Percentiles rank a stretch among this genome's conserved stretches.
These are phyloP conservation scores for Xylocopa sonorina DNA, from an alignment of 1,140 invertebrate genomes.

Conservation along the genomic window DNA sequence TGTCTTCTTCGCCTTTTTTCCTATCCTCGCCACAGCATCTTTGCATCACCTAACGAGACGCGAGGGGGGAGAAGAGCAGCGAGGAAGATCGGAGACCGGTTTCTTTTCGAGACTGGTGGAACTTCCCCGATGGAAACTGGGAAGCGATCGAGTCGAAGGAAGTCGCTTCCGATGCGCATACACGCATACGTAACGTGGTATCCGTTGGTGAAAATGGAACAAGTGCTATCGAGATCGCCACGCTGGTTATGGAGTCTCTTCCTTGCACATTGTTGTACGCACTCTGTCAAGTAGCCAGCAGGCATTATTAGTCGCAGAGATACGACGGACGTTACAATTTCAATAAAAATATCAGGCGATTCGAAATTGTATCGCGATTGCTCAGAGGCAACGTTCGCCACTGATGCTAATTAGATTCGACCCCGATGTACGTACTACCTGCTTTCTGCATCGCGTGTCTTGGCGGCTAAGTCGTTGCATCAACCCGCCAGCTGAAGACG, in stretches of 20 bases:
- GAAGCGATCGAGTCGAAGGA: background rate
- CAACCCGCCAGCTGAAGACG: background rate
- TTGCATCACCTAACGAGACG: too few species aligned
- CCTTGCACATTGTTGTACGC: background rate
- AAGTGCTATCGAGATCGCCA: slow-evolving; percentile 6
- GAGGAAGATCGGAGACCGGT: background rate
- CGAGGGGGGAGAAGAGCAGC: too few species aligned
- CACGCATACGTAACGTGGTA: too few species aligned
- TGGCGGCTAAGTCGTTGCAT: slow-evolving; percentile 43
- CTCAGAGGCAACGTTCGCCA: slow-evolving; percentile 30
- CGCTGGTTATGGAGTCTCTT: slow-evolving; percentile 22
- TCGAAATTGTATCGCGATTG: slow-evolving; percentile 25
- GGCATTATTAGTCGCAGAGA: slow-evolving; percentile 34
- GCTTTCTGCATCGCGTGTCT: slow-evolving; percentile 72
- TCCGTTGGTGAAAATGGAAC: background rate
- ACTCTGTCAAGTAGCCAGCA: background rate
- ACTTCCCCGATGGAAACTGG: background rate
- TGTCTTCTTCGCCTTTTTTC: background rate
- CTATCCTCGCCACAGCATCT: too few species aligned
- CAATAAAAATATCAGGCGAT: background rate
- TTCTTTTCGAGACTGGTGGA: background rate
- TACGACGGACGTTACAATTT: slow-evolving; percentile 29
- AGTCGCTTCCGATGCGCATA: background rate
- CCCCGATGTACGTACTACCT: slow-evolving; percentile 75
- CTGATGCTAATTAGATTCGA: slow-evolving; percentile 74